phyloP scores from a whole-genome alignment of 2,888 invertebrate species.

The Drosophila neotestacea region DNA sequence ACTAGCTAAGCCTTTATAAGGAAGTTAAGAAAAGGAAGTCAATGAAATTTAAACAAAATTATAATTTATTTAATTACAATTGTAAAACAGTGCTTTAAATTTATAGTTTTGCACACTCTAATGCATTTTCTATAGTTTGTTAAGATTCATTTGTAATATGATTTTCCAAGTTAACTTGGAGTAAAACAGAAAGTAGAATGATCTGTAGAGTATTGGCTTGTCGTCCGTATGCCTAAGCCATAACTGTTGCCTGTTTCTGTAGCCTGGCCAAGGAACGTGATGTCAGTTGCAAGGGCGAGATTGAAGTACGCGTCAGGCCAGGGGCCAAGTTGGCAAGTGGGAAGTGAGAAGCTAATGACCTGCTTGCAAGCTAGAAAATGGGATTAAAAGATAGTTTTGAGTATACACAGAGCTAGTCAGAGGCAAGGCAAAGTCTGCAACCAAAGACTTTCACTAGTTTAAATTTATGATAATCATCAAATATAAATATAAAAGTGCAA shows the following conservation, averaged over 20 bases:
- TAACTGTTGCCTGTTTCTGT: conserved; percentile 21
- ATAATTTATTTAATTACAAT: background rate
- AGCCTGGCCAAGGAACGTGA: conserved; percentile 64
- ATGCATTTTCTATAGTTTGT: background rate
- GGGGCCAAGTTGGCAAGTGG: conserved; percentile 49
- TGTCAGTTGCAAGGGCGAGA: conserved; percentile 68
- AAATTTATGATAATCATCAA: conserved; percentile 32
- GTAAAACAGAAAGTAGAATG: background rate
- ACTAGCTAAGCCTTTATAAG: background rate
- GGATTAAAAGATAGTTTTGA: conserved; percentile 48
- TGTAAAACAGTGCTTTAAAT: too few relatives aligned
- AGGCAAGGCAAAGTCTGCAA: conserved; percentile 14
- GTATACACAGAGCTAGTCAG: conserved; percentile 30
- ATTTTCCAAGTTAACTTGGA: background rate
- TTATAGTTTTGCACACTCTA: background rate
- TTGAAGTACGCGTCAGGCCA: conserved; percentile 62
- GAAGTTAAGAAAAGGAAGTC: background rate
- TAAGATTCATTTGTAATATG: background rate
- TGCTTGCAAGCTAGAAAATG: conserved; percentile 42
- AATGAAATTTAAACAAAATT: background rate
- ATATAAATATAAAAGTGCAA: conserved; percentile 64
- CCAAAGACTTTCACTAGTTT: conserved; percentile 50
- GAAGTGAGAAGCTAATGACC: conserved; percentile 43
- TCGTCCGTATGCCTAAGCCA: conserved; percentile 3
- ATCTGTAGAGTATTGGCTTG: conserved; percentile 12